Evolutionary conservation across 2,113 vertebrate genomes (phyloP).

Genomic region (Progne subis): DNA sequence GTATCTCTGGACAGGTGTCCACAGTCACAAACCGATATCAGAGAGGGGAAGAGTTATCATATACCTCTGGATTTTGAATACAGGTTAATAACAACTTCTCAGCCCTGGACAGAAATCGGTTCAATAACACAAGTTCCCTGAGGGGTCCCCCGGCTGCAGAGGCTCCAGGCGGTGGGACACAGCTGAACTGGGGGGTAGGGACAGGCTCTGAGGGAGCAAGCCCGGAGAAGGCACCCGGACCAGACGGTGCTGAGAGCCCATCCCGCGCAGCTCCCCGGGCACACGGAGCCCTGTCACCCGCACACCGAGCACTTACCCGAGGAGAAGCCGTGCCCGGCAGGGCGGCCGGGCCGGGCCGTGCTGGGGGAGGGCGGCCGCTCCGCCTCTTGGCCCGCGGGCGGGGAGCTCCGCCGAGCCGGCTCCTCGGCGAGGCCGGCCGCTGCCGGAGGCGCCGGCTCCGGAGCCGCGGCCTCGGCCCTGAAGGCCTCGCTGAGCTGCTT

Average conservation of each 20-base stretch:
- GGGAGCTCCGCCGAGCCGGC: background rate
- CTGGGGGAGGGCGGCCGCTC: background rate
- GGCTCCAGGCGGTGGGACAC: fast-evolving
- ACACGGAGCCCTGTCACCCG: fast-evolving
- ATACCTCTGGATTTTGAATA: background rate
- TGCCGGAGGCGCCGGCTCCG: background rate
- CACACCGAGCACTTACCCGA: conserved; percentile 5
- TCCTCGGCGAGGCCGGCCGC: background rate
- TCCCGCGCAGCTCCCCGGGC: background rate
- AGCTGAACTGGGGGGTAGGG: fast-evolving
- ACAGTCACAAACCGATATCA: background rate
- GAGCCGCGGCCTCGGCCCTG: background rate
- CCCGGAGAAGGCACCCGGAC: background rate
- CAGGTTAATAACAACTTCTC: fast-evolving
- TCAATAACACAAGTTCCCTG: fast-evolving
- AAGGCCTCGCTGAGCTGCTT: conserved; percentile 82
- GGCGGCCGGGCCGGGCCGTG: too few species aligned
- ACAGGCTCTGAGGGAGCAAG: fast-evolving
- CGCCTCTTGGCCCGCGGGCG: background rate
- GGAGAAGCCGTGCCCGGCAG: too few species aligned
- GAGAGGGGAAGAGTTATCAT: fast-evolving
- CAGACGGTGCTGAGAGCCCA: fast-evolving
- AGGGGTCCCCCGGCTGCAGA: too few species aligned
- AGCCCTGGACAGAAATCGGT: background rate
- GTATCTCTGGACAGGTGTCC: background rate